Evolutionary conservation across 2,888 invertebrate genomes (phyloP).

Genomic region (Catonia carolina): DNA sequence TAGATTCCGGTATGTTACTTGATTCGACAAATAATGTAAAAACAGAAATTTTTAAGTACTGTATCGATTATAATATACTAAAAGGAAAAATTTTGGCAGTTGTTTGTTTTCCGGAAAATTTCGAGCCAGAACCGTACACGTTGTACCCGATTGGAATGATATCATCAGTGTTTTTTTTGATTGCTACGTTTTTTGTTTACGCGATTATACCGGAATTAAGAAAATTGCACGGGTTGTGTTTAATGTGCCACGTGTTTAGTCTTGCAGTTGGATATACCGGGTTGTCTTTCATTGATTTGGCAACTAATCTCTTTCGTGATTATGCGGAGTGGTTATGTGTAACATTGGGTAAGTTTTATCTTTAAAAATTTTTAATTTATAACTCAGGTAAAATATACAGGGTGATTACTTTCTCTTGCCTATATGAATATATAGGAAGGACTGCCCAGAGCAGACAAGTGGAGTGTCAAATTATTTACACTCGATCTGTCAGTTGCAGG

Average conservation of each 20-base stretch:
- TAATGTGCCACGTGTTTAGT: conserved; percentile 38
- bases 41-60: conserved; percentile 12
- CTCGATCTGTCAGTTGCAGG: too few relatives aligned
- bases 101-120: conserved; percentile 26
- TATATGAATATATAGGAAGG: too few relatives aligned
- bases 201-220: conserved; percentile 48
- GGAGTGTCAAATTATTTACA: too few relatives aligned
- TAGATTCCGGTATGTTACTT: not conserved
- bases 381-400: too few relatives aligned
- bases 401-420: too few relatives aligned
- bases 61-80: conserved; percentile 7
- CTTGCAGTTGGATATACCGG: conserved; percentile 36
- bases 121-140: conserved; percentile 20
- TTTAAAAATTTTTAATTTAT: too few relatives aligned
- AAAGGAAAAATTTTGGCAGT: conserved; percentile 8
- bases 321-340: conserved; percentile 22
- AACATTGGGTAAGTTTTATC: conserved; percentile 24
- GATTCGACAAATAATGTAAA: not conserved
- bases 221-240: conserved; percentile 42
- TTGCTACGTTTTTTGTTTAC: conserved; percentile 48
- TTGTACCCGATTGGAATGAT: conserved; percentile 41
- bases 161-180: conserved; percentile 49
- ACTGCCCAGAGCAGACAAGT: too few relatives aligned
- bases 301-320: conserved; percentile 19
- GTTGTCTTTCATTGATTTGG: conserved; percentile 35